Evolutionary conservation across 1,140 invertebrate genomes (phyloP).

Genomic region (Samia ricini): DNA sequence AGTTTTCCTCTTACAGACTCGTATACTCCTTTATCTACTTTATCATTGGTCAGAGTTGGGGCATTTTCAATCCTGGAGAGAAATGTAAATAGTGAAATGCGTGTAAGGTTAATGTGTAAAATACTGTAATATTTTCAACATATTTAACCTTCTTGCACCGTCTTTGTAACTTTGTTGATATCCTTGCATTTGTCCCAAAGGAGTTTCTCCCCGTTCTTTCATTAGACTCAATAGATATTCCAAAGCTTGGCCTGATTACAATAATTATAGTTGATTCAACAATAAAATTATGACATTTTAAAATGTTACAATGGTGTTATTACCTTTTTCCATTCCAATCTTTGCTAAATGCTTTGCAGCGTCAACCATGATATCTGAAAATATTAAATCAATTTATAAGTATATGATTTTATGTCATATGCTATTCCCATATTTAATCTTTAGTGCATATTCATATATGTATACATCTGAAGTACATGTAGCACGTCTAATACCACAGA

Average conservation of each 20-base stretch:
- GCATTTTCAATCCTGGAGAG: slow-evolving; percentile 21
- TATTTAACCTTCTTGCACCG: slow-evolving; percentile 44
- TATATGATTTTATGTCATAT: no score
- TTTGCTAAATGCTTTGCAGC: slow-evolving; percentile 54
- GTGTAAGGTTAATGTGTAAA: no score
- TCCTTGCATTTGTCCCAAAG: slow-evolving; percentile 44
- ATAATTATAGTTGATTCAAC: not conserved
- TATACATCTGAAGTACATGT: no score
- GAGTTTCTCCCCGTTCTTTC: slow-evolving; percentile 46
- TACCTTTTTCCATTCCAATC: slow-evolving; percentile 49
- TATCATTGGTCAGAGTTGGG: slow-evolving; percentile 33
- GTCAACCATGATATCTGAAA: slow-evolving; percentile 46
- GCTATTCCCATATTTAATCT: no score
- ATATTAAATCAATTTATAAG: slow-evolving; percentile 3
- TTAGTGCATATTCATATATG: no score
- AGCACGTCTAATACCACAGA: no score
- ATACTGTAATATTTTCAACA: not conserved
- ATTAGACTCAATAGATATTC: slow-evolving; percentile 45
- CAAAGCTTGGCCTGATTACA: slow-evolving; percentile 39
- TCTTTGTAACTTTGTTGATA: slow-evolving; percentile 50
- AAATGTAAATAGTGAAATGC: no score
- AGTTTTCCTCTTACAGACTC: slow-evolving; percentile 39
- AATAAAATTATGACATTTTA: slow-evolving; percentile 1
- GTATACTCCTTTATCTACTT: slow-evolving; percentile 46
- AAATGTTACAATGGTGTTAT: not conserved